These are phyloP conservation scores for Vulpes vulpes DNA, from an alignment of 2,113 vertebrate species.

Conservation along the genomic window DNA sequence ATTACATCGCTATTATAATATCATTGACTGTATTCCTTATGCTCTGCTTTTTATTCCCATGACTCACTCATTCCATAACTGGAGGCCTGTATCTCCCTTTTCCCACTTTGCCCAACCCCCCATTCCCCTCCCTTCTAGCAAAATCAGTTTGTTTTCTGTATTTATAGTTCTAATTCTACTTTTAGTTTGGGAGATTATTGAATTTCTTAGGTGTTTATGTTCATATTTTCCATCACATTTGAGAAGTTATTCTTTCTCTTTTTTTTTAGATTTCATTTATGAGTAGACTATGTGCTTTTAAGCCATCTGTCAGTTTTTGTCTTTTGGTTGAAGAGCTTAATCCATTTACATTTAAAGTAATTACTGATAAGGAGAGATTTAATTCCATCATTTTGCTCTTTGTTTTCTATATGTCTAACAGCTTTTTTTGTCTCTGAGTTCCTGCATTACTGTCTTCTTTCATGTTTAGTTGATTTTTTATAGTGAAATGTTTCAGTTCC, in stretches of 20 bases:
- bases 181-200: neutral
- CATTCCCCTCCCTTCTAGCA: neutral
- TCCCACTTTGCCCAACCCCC: neutral
- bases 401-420: neutral
- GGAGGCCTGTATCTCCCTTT: neutral
- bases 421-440: neutral
- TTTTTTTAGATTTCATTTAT: neutral
- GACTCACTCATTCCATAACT: neutral
- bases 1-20: neutral
- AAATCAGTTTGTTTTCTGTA: neutral
- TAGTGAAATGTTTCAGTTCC: neutral
- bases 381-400: neutral
- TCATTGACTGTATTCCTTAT: neutral
- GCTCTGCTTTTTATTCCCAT: neutral
- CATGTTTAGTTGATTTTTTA: neutral
- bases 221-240: no score
- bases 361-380: neutral
- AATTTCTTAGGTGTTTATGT: no score
- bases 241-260: neutral
- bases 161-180: neutral
- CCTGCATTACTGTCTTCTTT: neutral
- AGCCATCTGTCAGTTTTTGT: neutral
- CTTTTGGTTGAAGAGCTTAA: neutral
- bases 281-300: neutral
- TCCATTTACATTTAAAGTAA: neutral